Evolutionary conservation across 1,140 invertebrate genomes (phyloP), one percentile per base, ranked within the genome.

Genomic region (Homalodisca vitripennis): DNA sequence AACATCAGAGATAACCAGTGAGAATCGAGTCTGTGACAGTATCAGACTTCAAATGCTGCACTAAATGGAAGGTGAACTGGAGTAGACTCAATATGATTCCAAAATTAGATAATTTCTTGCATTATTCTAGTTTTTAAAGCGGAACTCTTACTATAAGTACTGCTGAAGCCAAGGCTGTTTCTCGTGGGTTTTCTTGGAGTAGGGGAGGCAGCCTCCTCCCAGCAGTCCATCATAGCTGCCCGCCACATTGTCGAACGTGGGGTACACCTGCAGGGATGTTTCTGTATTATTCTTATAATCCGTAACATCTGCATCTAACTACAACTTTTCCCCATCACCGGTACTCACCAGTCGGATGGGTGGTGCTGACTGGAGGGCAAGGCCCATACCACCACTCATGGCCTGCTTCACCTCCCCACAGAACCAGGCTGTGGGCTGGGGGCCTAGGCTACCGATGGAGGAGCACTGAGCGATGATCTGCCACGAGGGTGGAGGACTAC

Each of bases 131-230:
- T n/a, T n/a, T n/a, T n/a, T n/a, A n/a, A 10, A 48, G 70, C 27
- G 27, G 1, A 66, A 32, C 70, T 85, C 85, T 85, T 82, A 94
- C 92, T 91, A 87, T 53, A 98, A 80, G 79, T 88, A 91, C 2
- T 84, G 79, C 64, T 85, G 85, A 0, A 98, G 80, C 91, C 94
- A 98, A 0, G 80, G 77, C 77, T 98, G 95, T 77, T 96, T 97
- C n/a, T 84, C 80, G 75, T 96, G 92, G 0, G 85, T 86, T 64
- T 84, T 84, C 65, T 86, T 87, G 2, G 86, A 85, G 79, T 98
- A 98, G 0, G 95, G 95, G n/a, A 98, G 80, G 78, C 93, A 97
- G 0, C 89, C 90, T 13, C 94, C 94, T 14, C 92, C 94, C 34
- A 87, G 79, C 67, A 90, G 85, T 1, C 91, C 93, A 80, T 97